Evolutionary conservation across 92 coral and sea anemone species (phyloP).

Genomic region (Bergia puertoricense): DNA sequence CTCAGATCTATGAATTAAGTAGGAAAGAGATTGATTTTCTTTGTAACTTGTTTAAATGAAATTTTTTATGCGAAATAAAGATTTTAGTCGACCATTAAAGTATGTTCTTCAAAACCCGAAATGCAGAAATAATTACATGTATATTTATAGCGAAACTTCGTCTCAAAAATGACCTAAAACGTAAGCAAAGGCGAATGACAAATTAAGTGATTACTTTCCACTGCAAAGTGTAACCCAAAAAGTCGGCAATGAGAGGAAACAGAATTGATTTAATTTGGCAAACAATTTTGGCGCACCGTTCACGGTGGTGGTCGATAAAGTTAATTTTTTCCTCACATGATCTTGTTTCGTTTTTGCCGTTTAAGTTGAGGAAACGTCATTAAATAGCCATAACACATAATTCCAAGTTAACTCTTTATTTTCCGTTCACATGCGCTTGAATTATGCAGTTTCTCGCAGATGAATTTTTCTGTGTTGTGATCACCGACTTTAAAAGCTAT

Average conservation of each 20-base stretch:
- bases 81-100: background rate
- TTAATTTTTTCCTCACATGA: constrained; percentile 19
- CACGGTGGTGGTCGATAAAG: background rate
- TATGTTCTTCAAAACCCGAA: background rate
- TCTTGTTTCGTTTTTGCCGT: background rate
- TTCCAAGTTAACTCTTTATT: background rate
- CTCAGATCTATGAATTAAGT: background rate
- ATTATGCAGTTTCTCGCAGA: background rate
- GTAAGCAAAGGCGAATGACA: constrained; percentile 32
- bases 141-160: background rate
- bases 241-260: constrained; percentile 5
- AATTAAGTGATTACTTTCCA: constrained; percentile 28
- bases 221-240: constrained; percentile 21
- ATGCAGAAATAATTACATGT: background rate
- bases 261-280: constrained; percentile 31
- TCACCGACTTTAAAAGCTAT: background rate
- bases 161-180: constrained; percentile 35
- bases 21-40: background rate
- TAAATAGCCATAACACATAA: background rate
- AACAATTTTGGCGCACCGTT: background rate
- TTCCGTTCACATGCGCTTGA: background rate
- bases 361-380: background rate
- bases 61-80: background rate
- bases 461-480: background rate
- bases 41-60: background rate